Evolutionary conservation across 2,888 invertebrate genomes (phyloP), one percentile per base, ranked within the genome.

Genomic region (Opisthograptis luteolata): DNA sequence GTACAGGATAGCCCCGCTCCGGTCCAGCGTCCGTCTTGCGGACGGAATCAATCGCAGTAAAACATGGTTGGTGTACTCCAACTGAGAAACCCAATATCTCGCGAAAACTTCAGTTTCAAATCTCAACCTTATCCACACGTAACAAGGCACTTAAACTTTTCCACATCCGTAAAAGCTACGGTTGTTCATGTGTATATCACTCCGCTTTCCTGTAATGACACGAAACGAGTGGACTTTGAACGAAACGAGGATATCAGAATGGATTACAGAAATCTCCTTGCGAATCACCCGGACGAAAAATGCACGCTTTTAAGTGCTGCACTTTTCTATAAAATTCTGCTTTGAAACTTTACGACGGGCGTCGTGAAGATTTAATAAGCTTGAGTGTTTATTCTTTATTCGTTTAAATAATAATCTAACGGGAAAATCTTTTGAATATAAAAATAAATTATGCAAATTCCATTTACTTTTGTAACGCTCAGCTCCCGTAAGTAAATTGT

Each of bases 11-110:
- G 81, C 77, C 77, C 71, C 75, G 79, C 73, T 76, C 61, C 68
- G 73, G 74, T 70, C 75, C 76, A 60, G 73, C 75, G 76, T 82
- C 79, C 81, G 81, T 81, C 84, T 84, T 84, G 82, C 66, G 81
- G 84, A 80, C 76, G 76, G 79, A 87, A 87, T 88, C 88, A 89
- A 89, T 88, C 87, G 87, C 81, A 86, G 84, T 87, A 87, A 88
- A 88, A 88, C 87, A 84, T 79, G 76, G 76, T 79, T 76, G 72
- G 76, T 76, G 73, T 70, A 66, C 66, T 62, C 55, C 58, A 59
- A 66, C 73, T 65, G 68, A 56, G 50, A 46, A 51, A 52, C 54
- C 64, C 55, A 62, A 45, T 31, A 48, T 41, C 57, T 48, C 48
- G 48, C 52, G 46, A 50, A 39, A 34, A 20, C 53, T 58, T 42